Evolutionary conservation across 2,888 invertebrate genomes (phyloP).

Genomic region (Cartodere bifasciata): DNA sequence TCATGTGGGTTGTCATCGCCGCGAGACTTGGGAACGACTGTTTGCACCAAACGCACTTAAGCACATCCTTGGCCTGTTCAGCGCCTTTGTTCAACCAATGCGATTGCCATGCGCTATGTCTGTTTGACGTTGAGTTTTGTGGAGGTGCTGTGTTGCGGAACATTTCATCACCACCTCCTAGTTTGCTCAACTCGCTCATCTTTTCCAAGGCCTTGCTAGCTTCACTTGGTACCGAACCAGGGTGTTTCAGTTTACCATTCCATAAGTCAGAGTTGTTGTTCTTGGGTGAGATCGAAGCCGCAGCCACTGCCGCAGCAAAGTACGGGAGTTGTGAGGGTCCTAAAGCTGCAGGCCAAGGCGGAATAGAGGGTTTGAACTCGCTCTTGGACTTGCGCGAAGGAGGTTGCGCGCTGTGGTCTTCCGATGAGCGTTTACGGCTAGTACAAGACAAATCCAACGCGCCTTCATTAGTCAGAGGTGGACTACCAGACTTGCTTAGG

Average conservation of each 20-base stretch:
- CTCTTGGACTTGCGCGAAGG: conserved; percentile 55
- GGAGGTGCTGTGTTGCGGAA: conserved; percentile 43
- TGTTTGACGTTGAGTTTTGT: conserved; percentile 42
- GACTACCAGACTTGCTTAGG: conserved; percentile 51
- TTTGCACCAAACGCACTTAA: conserved; percentile 97
- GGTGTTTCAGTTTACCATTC: conserved; percentile 71
- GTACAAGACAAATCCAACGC: conserved; percentile 73
- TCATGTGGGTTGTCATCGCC: conserved; percentile 94
- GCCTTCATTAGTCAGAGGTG: conserved; percentile 44
- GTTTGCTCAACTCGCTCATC: conserved; percentile 79
- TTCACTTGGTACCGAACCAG: conserved; percentile 56
- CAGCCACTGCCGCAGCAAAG: conserved; percentile 65
- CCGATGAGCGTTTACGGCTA: conserved; percentile 56
- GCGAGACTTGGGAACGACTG: conserved; percentile 91
- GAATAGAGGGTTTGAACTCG: conserved; percentile 57
- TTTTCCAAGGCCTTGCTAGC: conserved; percentile 82
- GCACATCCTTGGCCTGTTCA: conserved; percentile 88
- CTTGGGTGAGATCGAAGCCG: conserved; percentile 64
- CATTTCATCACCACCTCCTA: conserved; percentile 65
- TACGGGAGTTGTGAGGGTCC: conserved; percentile 66
- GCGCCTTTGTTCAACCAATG: conserved; percentile 96
- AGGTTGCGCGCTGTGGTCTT: conserved; percentile 44
- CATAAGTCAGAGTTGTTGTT: conserved; percentile 45
- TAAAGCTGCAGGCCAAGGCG: conserved; percentile 64
- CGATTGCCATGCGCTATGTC: conserved; percentile 91